Base-by-base conservation (phyloP, 2,888 invertebrate genomes). In the Drosophila buzzatii region DNA sequence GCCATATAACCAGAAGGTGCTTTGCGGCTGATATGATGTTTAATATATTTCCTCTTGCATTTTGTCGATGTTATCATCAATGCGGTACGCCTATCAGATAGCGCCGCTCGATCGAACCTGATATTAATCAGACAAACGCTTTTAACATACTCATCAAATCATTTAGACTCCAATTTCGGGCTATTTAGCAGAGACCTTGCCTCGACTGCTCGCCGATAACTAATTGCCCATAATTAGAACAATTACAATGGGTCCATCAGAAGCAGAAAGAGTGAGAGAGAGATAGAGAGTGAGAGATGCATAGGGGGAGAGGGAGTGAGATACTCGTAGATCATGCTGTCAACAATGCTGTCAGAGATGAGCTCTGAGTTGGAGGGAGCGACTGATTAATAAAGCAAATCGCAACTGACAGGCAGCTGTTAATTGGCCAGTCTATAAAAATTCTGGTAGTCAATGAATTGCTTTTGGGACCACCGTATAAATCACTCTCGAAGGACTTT, bases 341-440 rank as follows among this genome's bases (percentile, higher is more conserved):
- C 76, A 82, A 72, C 82, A 66, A 42, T 9, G 42, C 33, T 59
- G 61, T 64, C 51, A n/a, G 37, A 23, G 45, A 31, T 23, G 20
- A 5, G 27, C 35, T 35, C 39, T 47, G 51, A 41, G 37, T 27
- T 14, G 45, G 20, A 39, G 49, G 44, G 42, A 23, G 49, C 52
- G 39, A 52, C 47, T 81, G 81, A 76, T 81, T 81, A 77, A 76
- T 73, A 68, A 70, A 45, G 35, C 53, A 35, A 57, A 83, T 71
- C 90, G 85, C 90, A 86, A 90, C 86, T 86, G 72, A 45, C 49
- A 53, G 74, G 69, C 85, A 85, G 85, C 89, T 85, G 85, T 79
- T 89, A 85, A 85, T 85, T 87, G 88, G 71, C 73, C 47, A 85
- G 90, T 87, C 85, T 70, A 85, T 85, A 81, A 85, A 89, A 87